Percentiles rank a stretch among this genome's conserved stretches.
These are phyloP conservation scores for Drosophila demipolita DNA, from an alignment of 2,888 invertebrate species.

Conservation along the genomic window DNA sequence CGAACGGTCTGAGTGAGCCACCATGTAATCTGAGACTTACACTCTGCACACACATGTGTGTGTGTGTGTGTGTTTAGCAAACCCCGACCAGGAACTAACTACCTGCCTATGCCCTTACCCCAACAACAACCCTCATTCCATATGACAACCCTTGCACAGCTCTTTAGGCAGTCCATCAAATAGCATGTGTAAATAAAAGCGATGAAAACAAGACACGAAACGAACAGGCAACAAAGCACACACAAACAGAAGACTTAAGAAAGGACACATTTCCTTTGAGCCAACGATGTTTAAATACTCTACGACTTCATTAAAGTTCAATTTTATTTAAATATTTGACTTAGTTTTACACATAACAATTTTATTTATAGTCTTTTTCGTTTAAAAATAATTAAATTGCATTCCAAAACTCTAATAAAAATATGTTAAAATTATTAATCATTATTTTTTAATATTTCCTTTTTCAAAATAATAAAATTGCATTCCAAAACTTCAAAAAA, in stretches of 20 bases:
- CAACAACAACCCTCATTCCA: not conserved
- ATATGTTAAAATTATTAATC: not conserved
- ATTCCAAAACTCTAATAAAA: not conserved
- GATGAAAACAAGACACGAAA: conserved; percentile 38
- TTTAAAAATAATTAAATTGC: not conserved
- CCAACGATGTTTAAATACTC: not conserved
- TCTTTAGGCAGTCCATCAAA: conserved; percentile 64
- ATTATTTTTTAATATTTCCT: too few species aligned
- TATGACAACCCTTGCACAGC: conserved; percentile 26
- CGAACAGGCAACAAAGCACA: conserved; percentile 38
- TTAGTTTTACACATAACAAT: too few species aligned
- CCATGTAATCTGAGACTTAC: conserved; percentile 74
- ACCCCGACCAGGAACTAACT: conserved; percentile 48
- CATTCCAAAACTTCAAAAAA: too few species aligned
- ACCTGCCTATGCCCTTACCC: conserved; percentile 26
- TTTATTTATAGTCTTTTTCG: not conserved
- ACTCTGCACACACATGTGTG: conserved; percentile 11
- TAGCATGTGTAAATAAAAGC: conserved; percentile 67
- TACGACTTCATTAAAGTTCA: not conserved
- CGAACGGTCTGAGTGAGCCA: conserved; percentile 44
- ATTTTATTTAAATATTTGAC: not conserved
- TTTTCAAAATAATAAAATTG: too few species aligned
- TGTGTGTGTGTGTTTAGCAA: conserved; percentile 35
- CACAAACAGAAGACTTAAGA: conserved; percentile 3
- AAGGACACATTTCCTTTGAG: not conserved